Evolutionary conservation across 2,888 invertebrate genomes (phyloP), one percentile per base, ranked within the genome.

Genomic region (Cosmopolites sordidus): DNA sequence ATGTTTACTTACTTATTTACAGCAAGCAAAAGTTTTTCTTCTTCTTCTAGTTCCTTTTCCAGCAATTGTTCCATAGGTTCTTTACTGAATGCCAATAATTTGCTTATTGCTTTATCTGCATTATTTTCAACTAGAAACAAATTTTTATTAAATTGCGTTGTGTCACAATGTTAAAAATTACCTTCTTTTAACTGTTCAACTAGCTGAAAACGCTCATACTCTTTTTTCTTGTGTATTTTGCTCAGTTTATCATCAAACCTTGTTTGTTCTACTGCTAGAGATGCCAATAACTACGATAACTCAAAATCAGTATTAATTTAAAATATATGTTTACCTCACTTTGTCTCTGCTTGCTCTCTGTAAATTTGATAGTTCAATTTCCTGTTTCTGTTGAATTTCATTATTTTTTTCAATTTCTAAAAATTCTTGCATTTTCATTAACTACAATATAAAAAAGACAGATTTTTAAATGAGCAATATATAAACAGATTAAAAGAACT

Each of bases 221-320:
- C 87, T 71, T 79, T 83, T 60, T 78, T 78, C 66, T 79, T 80
- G 63, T 88, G 88, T 51, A 87, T 77, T 73, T 82, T 83, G 54
- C 79, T 79, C 59, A 89, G 79, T 72, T 87, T 81, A 58, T 73
- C 73, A 66, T 87, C 87, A 38, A 87, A 72, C 64, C 81, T 79
- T 52, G 76, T 77, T 72, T 87, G 87, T 65, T 86, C 80, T 65
- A 79, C 69, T 48, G 82, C 73, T 60, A 86, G 73, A 66, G 78
- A 74, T 59, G 75, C 75, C 59, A 80, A 62, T 22, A 81, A 71
- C 79, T 79, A 60, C 22, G 8, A 58, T 71, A 67, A 48, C 33
- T 40, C 17, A 46, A 40, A 45, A 16, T 6, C 16, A 40, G 11
- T 16, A 14, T 6, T 11, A 33, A n/a, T 33, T 12, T 9, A 11